Evolutionary conservation across 2,888 invertebrate genomes (phyloP).

Genomic region (Trichogramma dendrolimi): DNA sequence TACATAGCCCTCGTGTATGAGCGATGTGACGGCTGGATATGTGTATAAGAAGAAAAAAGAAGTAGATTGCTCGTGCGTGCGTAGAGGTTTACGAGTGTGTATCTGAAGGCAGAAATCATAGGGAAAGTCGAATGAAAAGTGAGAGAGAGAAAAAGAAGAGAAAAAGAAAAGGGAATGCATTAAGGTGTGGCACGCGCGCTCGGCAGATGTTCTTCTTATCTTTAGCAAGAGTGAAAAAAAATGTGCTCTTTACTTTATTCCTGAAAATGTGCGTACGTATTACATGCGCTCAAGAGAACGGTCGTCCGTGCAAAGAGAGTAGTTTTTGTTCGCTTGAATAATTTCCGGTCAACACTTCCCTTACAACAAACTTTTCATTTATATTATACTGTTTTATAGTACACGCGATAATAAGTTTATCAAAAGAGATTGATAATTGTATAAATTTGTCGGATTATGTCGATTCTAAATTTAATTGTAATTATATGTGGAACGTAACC

Average conservation of each 20-base stretch:
- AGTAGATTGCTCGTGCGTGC: background rate
- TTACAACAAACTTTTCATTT: background rate
- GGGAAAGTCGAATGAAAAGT: background rate
- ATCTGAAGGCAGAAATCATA: too few species aligned
- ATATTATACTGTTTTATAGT: background rate
- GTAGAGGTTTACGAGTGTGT: too few species aligned
- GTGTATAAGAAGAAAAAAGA: background rate
- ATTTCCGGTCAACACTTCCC: background rate
- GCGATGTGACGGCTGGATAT: background rate
- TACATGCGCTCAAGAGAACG: too few species aligned
- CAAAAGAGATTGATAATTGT: background rate
- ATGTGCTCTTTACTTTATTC: too few species aligned
- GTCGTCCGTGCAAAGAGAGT: background rate
- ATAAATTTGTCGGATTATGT: background rate
- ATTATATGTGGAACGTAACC: too few species aligned
- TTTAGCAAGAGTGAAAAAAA: too few species aligned
- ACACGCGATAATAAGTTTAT: background rate
- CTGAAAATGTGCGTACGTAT: too few species aligned
- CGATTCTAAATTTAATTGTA: background rate
- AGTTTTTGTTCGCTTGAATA: background rate
- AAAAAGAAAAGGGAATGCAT: conserved; percentile 4
- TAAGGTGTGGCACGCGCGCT: background rate
- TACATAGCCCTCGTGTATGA: background rate
- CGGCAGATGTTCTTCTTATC: too few species aligned
- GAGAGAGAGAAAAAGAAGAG: conserved; percentile 8